phyloP scores from a whole-genome alignment of 2,113 vertebrate genomes.

The Chaetodon trifascialis region DNA sequence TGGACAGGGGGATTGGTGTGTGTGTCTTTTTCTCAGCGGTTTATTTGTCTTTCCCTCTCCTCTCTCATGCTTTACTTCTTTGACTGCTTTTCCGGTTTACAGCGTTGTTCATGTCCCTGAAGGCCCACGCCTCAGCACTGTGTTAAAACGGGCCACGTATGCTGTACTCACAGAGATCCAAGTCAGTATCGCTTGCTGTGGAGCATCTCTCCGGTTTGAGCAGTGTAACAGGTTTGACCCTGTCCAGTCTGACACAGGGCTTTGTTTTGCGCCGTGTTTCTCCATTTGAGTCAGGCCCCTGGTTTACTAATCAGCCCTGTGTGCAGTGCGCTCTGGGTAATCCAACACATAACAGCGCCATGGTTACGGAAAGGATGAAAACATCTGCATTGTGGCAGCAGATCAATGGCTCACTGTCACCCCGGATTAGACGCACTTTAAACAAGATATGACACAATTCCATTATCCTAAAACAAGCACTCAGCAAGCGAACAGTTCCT shows the following conservation, averaged over 20 bases:
- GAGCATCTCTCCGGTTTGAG: conserved; percentile 5
- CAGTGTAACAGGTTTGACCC: conserved; percentile 13
- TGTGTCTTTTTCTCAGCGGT: conserved; percentile 33
- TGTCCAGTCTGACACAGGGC: conserved; percentile 20
- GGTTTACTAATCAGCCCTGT: conserved; percentile 69
- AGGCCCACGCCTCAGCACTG: conserved; percentile 1
- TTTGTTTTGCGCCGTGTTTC: conserved; percentile 47
- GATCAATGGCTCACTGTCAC: conserved; percentile 82
- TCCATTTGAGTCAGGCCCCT: conserved; percentile 44
- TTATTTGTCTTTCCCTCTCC: conserved; percentile 41
- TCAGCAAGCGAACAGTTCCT: conserved; percentile 38
- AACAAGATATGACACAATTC: conserved; percentile 84
- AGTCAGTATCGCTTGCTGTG: conserved; percentile 30
- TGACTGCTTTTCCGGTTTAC: conserved; percentile 20
- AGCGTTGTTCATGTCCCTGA: conserved; percentile 11
- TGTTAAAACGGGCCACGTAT: conserved; percentile 2
- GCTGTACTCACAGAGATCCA: neutral
- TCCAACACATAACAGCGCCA: conserved; percentile 76
- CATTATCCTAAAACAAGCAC: conserved; percentile 80
- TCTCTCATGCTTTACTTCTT: conserved; percentile 24
- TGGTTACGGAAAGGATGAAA: conserved; percentile 79
- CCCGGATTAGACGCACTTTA: conserved; percentile 79
- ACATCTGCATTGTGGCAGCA: conserved; percentile 79
- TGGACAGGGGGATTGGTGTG: conserved; percentile 65
- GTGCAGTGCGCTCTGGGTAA: conserved; percentile 66